Evolutionary conservation across 2,113 vertebrate genomes (phyloP), one percentile per base, ranked within the genome.

Genomic region (Elephantulus edwardii): DNA sequence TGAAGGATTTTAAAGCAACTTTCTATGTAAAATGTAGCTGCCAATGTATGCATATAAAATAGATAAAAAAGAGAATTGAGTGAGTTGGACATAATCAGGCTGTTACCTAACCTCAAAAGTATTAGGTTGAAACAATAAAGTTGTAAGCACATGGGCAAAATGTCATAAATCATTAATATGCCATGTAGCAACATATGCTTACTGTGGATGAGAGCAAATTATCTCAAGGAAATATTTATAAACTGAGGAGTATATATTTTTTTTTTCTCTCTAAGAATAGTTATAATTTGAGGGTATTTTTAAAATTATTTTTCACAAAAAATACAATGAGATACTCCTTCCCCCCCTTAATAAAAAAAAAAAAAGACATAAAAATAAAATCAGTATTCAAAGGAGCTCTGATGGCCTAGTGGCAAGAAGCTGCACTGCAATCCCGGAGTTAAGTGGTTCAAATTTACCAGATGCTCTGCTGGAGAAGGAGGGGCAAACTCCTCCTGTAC

Each of bases 241-340:
- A 64, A 9, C 22, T 16, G 42, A 83, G 62, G 12, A 22, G 6
- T 30, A 30, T 8, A 6, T 26, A 5, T 13, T 62, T 88, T 70
- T 44, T 74, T 76, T 82, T 79, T 19, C 88, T 71, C 30, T 77
- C 80, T 62, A 77, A 82, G 46, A 8, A 78, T 92, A 91, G 33
- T 28, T 74, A 6, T 50, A 79, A 44, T 28, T 42, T 60, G 10
- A 94, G 42, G 66, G 54, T 60, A 77, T 4, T 76, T 92, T 88
- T 28, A 46, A 90, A 89, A 91, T 56, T 44, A 91, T 46, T 86
- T 62, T 35, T 81, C 11, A 54, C 80, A 81, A 38, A 28, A 52
- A 86, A 92, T 9, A 62, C 13, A 28, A 54, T 9, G 1, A 75
- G 60, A 38, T 56, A 77, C 30, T 82, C 7, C 8, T 77, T 78